Conservation (phyloP, 2,113 vertebrate species). For the Rhea americana region DNA sequence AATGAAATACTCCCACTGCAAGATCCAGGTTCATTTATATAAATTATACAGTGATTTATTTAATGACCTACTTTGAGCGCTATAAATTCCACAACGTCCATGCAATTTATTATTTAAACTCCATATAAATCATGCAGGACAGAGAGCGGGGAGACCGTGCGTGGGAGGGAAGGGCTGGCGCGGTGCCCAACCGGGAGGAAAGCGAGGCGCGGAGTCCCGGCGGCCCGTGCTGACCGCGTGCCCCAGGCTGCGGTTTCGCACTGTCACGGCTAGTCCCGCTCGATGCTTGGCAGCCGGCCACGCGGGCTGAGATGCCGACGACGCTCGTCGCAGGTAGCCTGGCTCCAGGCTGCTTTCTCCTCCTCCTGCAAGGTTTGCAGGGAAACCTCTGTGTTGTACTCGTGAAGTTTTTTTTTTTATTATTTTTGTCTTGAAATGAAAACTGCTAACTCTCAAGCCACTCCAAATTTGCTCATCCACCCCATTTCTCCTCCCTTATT, state of each 20-base stretch:
- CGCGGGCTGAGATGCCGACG: background rate
- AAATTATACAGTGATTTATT: conserved; percentile 71
- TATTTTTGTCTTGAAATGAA: too few species aligned
- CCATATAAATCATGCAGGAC: conserved; percentile 54
- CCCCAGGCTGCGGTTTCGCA: background rate
- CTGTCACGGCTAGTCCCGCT: background rate
- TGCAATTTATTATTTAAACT: conserved; percentile 66
- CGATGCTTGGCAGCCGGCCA: background rate
- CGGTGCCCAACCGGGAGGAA: background rate
- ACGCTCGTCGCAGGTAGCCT: background rate
- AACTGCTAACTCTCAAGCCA: too few species aligned
- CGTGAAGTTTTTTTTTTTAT: too few species aligned
- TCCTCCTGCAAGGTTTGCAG: too few species aligned
- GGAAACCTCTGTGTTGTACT: too few species aligned
- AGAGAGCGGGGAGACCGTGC: background rate
- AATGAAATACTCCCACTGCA: conserved; percentile 38
- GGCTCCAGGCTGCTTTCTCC: too few species aligned
- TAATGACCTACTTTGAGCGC: conserved; percentile 57
- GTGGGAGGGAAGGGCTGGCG: background rate
- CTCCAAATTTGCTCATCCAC: too few species aligned
- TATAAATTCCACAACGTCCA: conserved; percentile 45
- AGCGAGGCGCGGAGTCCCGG: background rate
- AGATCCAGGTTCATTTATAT: conserved; percentile 63
- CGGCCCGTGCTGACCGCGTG: background rate
- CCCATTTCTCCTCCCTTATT: too few species aligned